Conservation (phyloP, 1,140 invertebrate genomes). For the Brachionus sp. region DNA sequence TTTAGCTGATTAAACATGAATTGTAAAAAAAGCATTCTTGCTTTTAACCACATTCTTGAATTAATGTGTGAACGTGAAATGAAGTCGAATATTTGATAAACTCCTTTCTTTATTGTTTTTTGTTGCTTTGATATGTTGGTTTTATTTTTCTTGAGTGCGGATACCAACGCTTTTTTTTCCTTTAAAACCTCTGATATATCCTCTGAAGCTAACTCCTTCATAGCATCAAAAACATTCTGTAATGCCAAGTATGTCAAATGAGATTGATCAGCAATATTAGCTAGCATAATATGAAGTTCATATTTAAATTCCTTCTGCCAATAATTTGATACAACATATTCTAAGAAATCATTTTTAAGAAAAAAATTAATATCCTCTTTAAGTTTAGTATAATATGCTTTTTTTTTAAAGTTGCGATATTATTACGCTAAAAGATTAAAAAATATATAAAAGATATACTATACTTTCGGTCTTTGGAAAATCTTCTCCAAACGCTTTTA, state of each 20-base stretch:
- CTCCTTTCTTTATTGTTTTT: not conserved
- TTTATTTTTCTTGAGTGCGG: slow-evolving; percentile 4
- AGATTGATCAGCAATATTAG: not conserved
- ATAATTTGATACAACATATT: not conserved
- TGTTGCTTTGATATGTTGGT: not conserved
- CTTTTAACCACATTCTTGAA: not conserved
- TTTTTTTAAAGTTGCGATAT: no score
- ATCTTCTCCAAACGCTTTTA: slow-evolving; percentile 10
- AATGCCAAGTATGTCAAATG: slow-evolving; percentile 7
- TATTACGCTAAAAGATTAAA: not conserved
- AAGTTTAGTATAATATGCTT: no score
- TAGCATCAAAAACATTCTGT: slow-evolving; percentile 35
- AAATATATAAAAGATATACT: no score
- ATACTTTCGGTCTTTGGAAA: slow-evolving; percentile 30
- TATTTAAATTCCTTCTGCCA: slow-evolving; percentile 39
- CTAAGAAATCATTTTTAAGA: not conserved
- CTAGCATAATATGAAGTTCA: slow-evolving; percentile 18
- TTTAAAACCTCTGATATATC: not conserved
- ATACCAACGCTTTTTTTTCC: slow-evolving; percentile 32
- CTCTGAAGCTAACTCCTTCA: not conserved
- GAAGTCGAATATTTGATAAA: slow-evolving; percentile 15
- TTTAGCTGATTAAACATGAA: slow-evolving; percentile 28
- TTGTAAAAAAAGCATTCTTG: slow-evolving; percentile 30
- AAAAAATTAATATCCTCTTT: not conserved
- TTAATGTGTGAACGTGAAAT: not conserved